Percentiles rank a stretch among this genome's conserved stretches.
These are phyloP conservation scores for Tenthredo amoena DNA, from an alignment of 2,888 invertebrate species.

Conservation along the genomic window DNA sequence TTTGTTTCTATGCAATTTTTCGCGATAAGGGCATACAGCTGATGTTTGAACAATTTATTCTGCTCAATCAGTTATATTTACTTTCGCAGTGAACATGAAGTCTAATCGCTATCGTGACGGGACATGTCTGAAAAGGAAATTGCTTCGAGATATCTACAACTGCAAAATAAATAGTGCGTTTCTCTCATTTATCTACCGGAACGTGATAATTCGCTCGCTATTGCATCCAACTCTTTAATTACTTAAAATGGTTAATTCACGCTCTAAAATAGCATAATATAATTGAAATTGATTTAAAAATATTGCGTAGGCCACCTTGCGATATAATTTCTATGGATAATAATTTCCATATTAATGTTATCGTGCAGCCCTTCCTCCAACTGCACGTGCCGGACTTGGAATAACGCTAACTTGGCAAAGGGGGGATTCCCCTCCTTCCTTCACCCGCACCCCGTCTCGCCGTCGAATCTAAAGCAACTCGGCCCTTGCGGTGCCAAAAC, in stretches of 20 bases:
- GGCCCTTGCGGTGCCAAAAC: conserved; percentile 18
- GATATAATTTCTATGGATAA: conserved; percentile 60
- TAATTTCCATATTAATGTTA: conserved; percentile 72
- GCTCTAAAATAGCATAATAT: background rate
- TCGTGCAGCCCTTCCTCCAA: conserved; percentile 62
- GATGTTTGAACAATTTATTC: too few species aligned
- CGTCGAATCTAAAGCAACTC: conserved; percentile 43
- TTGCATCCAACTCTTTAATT: too few species aligned
- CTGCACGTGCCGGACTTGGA: conserved; percentile 71
- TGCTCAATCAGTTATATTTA: too few species aligned
- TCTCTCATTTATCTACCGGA: too few species aligned
- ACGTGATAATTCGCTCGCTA: too few species aligned
- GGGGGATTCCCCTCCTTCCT: conserved; percentile 58
- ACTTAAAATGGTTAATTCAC: background rate
- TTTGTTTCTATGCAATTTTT: too few species aligned
- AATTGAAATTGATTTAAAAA: background rate
- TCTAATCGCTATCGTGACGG: too few species aligned
- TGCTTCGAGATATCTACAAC: too few species aligned
- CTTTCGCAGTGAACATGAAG: too few species aligned
- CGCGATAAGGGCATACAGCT: too few species aligned
- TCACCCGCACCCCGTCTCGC: conserved; percentile 33
- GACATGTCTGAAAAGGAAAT: too few species aligned
- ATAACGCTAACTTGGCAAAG: conserved; percentile 71
- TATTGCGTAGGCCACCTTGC: background rate
- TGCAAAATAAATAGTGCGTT: too few species aligned